Evolutionary conservation across 1,140 invertebrate species (phyloP).

Genomic region (Dreissena polymorpha): DNA sequence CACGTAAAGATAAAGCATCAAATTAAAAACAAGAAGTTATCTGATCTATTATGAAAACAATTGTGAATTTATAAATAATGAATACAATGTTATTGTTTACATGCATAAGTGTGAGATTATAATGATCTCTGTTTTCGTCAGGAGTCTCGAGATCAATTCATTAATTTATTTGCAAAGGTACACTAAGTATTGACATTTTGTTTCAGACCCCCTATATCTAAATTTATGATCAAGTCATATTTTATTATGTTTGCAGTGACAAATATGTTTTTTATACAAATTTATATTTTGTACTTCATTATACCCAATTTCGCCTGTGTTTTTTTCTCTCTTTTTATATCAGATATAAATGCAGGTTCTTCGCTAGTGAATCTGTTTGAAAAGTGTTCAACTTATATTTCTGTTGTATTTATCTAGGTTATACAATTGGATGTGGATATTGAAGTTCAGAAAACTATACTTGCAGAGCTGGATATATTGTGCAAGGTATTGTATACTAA

Average conservation of each 20-base stretch:
- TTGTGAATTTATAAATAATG: background rate
- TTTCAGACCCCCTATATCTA: too few species aligned
- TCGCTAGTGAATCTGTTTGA: too few species aligned
- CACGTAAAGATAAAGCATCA: background rate
- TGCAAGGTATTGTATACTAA: conserved; percentile 69
- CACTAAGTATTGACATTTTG: too few species aligned
- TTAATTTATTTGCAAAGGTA: too few species aligned
- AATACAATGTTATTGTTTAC: conserved; percentile 8
- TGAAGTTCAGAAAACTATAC: conserved; percentile 76
- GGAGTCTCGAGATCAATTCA: background rate
- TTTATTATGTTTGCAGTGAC: too few species aligned
- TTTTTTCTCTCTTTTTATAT: too few species aligned
- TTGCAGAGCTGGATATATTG: conserved; percentile 78
- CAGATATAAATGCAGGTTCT: too few species aligned
- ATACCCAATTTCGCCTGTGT: too few species aligned
- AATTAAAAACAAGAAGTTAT: background rate
- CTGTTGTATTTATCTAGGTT: conserved; percentile 57
- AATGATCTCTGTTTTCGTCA: background rate
- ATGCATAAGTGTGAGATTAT: background rate
- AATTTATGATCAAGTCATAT: too few species aligned
- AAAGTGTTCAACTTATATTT: too few species aligned
- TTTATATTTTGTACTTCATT: too few species aligned
- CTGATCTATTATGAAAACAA: background rate
- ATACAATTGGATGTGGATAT: conserved; percentile 75
- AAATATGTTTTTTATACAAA: too few species aligned